Evolutionary conservation across 2,797 vertebrate genomes (phyloP).

Genomic region (Bradypodion ventrale): DNA sequence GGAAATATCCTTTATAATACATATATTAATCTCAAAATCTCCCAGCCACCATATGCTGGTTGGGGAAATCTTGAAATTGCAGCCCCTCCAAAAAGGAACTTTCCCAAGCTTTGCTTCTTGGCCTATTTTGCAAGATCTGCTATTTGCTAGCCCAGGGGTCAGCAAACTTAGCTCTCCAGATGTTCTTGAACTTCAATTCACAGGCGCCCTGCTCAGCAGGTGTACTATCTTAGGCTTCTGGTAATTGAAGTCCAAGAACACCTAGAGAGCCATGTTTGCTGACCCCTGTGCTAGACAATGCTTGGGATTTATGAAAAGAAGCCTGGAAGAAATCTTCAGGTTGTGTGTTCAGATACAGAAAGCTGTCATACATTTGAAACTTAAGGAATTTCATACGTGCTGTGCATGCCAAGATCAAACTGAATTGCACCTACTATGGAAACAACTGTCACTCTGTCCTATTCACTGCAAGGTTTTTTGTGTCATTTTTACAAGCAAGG

Average conservation of each 20-base stretch:
- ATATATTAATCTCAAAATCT: too few relatives aligned
- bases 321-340: neutral
- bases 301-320: neutral
- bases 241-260: too few relatives aligned
- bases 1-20: too few relatives aligned
- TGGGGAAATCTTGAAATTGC: too few relatives aligned
- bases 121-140: neutral
- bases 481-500: slow-evolving; percentile 56
- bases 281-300: neutral
- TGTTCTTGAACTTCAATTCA: neutral
- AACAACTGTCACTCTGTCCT: slow-evolving; percentile 21
- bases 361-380: neutral
- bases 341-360: neutral
- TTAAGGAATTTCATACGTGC: neutral
- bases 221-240: too few relatives aligned
- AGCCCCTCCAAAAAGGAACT: neutral
- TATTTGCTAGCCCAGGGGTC: neutral
- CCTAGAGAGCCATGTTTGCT: too few relatives aligned
- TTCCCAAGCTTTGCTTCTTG: neutral
- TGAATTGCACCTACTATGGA: neutral
- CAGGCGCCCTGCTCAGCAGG: too few relatives aligned
- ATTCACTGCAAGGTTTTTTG: slow-evolving; percentile 35
- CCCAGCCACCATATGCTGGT: too few relatives aligned
- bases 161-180: too few relatives aligned
- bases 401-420: neutral